Conservation (phyloP, 2,113 vertebrate genomes). For the Coregonus clupeaformis region DNA sequence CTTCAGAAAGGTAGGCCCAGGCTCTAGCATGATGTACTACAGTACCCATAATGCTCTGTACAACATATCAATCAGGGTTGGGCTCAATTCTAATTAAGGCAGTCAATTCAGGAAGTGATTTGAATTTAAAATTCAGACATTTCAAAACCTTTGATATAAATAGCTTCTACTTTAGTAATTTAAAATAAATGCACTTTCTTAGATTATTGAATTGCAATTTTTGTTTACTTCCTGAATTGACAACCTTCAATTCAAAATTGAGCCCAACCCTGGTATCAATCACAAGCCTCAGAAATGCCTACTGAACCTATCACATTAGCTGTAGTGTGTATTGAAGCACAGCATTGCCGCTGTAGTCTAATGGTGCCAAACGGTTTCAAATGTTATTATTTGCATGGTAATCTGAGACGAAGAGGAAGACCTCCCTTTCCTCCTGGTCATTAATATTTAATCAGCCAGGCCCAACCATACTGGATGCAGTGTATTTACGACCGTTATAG, state of each 20-base stretch:
- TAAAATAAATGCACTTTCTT: neutral
- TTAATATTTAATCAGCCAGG: constrained; percentile 65
- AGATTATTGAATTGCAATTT: neutral
- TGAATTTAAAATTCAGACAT: neutral
- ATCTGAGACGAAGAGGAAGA: constrained; percentile 63
- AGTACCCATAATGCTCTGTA: neutral
- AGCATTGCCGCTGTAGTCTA: neutral
- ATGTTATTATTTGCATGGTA: constrained; percentile 44
- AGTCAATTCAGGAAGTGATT: too few species aligned
- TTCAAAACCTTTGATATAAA: too few species aligned
- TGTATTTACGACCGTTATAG: constrained; percentile 44
- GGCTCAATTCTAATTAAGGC: too few species aligned
- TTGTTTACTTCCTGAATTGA: too few species aligned
- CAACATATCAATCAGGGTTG: neutral
- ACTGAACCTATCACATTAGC: neutral
- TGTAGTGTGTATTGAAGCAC: too few species aligned
- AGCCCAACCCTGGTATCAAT: neutral
- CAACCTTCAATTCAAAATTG: neutral
- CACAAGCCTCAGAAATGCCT: neutral
- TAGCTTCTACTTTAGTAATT: neutral
- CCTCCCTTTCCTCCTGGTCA: constrained; percentile 54
- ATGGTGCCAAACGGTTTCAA: neutral
- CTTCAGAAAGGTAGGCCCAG: constrained; percentile 89
- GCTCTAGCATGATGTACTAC: too few species aligned
- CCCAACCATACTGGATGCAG: constrained; percentile 55